Evolutionary conservation across 1,140 invertebrate species (phyloP), one percentile per base, ranked within the genome.

Genomic region (Mercenaria mercenaria): DNA sequence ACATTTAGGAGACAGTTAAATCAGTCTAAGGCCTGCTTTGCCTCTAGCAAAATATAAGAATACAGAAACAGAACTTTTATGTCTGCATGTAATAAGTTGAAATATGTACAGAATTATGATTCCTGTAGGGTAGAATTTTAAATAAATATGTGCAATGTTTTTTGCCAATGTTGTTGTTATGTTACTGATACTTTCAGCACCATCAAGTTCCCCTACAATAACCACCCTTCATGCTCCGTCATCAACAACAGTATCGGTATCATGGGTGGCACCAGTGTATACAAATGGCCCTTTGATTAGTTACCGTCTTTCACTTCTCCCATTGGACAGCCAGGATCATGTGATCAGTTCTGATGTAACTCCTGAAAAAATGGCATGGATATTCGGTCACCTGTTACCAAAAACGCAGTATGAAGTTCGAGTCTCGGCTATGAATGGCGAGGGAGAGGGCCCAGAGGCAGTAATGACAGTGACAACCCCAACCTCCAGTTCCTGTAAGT

Each of bases 241-340:
- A 95, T 97, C 98, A 29, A 97, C 97, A 89, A 97, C 98, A 91
- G 97, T 99, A 34, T 98, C 98, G 83, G 97, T 99, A 15, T 98
- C 97, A 91, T 99, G 98, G 98, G 97, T 97, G 95, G 97, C 98
- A 2, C 98, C 98, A n/a, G 97, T 97, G 20, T 98, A 98, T 94
- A 97, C 97, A 34, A 99, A 99, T 95, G 98, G 98, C 81, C 98
- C 98, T 87, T 96, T 99, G 90, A 97, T 98, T 67, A 98, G 98
- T 59, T 99, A 98, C 96, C 97, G 98, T 76, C 96, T 98, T 72
- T 97, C 97, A 92, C 96, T 98, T n/a, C 96, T 96, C 59, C 97
- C 90, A 76, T 59, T 91, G 26, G 89, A 74, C 80, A 92, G 93
- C 81, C 84, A 87, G 29, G 94, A 93, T 79, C 92, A 93, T 85